phyloP scores from a whole-genome alignment of 2,888 invertebrate species.

The Nymphalis c-album region DNA sequence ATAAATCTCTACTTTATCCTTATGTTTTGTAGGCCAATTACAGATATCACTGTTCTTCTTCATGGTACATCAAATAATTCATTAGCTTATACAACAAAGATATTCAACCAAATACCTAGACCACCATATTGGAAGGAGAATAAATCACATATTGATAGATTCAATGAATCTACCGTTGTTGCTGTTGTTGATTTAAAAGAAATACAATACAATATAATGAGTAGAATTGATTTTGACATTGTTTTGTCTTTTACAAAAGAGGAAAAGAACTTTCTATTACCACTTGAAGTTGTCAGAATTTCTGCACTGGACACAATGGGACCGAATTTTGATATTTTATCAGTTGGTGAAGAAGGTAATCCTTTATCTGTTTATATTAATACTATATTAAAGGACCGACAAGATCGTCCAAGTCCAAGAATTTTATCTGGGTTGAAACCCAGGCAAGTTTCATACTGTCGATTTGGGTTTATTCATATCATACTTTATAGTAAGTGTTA shows the following conservation, averaged over 20 bases:
- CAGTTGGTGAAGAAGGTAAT: slow-evolving; percentile 47
- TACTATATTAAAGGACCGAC: no score
- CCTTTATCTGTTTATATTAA: not conserved
- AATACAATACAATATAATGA: slow-evolving; percentile 48
- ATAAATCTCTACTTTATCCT: not conserved
- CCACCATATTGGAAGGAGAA: slow-evolving; percentile 57
- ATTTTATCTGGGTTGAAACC: no score
- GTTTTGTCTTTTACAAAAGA: slow-evolving; percentile 52
- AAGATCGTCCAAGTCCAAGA: no score
- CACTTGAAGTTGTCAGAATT: slow-evolving; percentile 56
- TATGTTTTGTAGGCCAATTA: slow-evolving; percentile 53
- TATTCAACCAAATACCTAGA: slow-evolving; percentile 48
- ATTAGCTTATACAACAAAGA: slow-evolving; percentile 57
- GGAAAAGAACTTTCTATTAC: slow-evolving; percentile 51
- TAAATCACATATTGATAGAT: slow-evolving; percentile 40
- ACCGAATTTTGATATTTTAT: slow-evolving; percentile 58
- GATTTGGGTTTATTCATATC: no score
- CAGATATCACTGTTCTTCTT: slow-evolving; percentile 55
- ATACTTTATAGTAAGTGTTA: no score
- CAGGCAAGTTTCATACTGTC: no score
- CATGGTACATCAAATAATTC: slow-evolving; percentile 48
- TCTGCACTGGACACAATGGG: slow-evolving; percentile 56
- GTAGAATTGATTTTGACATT: slow-evolving; percentile 55
- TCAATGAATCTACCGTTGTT: slow-evolving; percentile 47
- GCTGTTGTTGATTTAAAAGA: slow-evolving; percentile 56